phyloP scores from a whole-genome alignment of 2,113 vertebrate genomes.

The Eublepharis macularius region DNA sequence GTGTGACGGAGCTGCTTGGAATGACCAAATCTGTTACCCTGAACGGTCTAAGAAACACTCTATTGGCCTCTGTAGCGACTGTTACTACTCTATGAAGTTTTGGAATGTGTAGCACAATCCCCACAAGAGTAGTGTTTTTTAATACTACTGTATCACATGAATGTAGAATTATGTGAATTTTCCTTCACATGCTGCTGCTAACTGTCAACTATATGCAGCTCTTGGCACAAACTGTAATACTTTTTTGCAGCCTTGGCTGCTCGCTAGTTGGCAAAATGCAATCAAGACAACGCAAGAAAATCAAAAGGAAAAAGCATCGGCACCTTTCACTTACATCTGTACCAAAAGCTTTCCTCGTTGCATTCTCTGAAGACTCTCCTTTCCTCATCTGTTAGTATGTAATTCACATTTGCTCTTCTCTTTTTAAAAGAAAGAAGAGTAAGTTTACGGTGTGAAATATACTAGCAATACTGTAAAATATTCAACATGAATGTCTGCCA shows the following conservation, averaged over 20 bases:
- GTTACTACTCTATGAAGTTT: background rate
- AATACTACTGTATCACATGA: background rate
- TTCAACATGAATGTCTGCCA: background rate
- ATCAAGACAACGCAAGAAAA: background rate
- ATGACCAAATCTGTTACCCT: background rate
- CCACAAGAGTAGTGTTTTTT: background rate
- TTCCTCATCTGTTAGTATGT: conserved; percentile 89
- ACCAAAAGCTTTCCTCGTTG: conserved; percentile 86
- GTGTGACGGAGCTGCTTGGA: background rate
- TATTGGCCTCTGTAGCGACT: background rate
- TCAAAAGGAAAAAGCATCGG: background rate
- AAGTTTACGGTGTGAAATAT: background rate
- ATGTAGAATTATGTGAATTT: background rate
- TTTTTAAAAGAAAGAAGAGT: conserved; percentile 25
- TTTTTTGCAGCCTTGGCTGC: background rate
- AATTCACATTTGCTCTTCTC: conserved; percentile 74
- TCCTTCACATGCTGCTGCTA: background rate
- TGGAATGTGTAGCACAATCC: background rate
- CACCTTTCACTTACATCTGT: conserved; percentile 84
- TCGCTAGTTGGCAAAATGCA: background rate
- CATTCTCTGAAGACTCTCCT: conserved; percentile 85
- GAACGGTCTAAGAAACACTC: background rate
- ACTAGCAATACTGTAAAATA: background rate
- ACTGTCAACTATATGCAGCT: background rate
- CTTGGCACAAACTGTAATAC: background rate